A percentile compares a stretch with the other conserved stretches of the same genome.
These are phyloP conservation scores for Rhodinocichla rosea DNA, from an alignment of 2,113 vertebrate species.

Conservation along the genomic window DNA sequence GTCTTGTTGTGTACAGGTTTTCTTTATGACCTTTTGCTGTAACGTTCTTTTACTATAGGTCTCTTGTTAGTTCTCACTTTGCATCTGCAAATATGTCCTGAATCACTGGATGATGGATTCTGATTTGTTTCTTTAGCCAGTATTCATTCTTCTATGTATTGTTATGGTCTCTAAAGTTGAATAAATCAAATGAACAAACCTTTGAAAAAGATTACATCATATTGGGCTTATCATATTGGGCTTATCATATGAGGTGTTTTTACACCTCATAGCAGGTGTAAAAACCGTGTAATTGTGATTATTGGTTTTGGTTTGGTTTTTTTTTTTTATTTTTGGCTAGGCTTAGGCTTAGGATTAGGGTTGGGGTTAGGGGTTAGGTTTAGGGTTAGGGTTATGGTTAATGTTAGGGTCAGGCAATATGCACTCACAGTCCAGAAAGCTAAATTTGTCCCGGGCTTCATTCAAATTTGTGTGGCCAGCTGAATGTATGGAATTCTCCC, in stretches of 20 bases:
- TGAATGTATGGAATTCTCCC: not conserved
- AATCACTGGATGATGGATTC: not conserved
- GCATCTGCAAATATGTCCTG: not conserved
- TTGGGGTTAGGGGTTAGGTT: not conserved
- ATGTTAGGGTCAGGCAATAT: not conserved
- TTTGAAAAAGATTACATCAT: not conserved
- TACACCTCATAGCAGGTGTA: not conserved
- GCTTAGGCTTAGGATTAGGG: not conserved
- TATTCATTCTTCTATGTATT: not conserved
- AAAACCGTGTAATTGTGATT: not conserved
- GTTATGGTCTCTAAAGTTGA: not conserved
- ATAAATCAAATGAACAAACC: not conserved
- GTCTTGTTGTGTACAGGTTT: not conserved
- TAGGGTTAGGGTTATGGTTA: not conserved
- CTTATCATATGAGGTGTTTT: too few species aligned
- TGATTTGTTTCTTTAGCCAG: not conserved
- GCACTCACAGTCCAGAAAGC: not conserved
- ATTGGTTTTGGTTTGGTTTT: not conserved
- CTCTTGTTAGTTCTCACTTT: not conserved
- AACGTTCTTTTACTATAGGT: not conserved
- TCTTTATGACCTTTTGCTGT: not conserved
- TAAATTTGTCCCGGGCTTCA: not conserved
- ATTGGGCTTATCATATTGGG: too few species aligned
- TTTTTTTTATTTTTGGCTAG: not conserved
- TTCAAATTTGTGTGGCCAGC: rapidly evolving